Percentiles rank a stretch among this genome's conserved stretches.
Evolutionary conservation across 2,888 invertebrate species (phyloP).

Genomic region (Ischnura elegans): DNA sequence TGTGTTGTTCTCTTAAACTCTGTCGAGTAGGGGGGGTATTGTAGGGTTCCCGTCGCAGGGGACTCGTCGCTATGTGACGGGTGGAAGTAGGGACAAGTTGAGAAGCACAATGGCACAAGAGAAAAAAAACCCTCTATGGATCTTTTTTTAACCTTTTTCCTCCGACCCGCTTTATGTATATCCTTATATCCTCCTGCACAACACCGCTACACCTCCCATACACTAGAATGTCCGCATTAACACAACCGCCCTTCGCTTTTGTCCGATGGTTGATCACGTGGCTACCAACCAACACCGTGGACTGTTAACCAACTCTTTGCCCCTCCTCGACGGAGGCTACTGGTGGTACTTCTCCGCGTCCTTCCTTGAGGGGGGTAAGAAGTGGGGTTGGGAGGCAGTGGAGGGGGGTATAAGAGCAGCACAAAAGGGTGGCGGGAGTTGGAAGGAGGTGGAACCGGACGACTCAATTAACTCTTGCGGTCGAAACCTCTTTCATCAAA

Average conservation of each 20-base stretch:
- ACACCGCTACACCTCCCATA: neutral
- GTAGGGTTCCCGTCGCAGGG: neutral
- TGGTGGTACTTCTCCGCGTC: neutral
- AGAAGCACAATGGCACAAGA: neutral
- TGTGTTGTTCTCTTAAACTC: neutral
- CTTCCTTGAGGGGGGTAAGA: neutral
- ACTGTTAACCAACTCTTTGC: neutral
- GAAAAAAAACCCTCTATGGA: neutral
- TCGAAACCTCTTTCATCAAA: constrained; percentile 14
- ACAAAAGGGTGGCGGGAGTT: neutral
- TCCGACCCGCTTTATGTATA: neutral
- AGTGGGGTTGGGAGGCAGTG: too few species aligned
- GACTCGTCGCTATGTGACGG: neutral
- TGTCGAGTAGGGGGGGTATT: constrained; percentile 7
- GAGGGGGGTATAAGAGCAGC: constrained; percentile 16
- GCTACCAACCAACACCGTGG: neutral
- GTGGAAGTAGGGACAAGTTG: neutral
- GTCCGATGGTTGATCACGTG: neutral
- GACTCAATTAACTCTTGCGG: constrained; percentile 35
- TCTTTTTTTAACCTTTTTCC: too few species aligned
- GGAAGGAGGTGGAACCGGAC: neutral
- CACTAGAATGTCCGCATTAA: neutral
- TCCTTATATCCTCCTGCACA: neutral
- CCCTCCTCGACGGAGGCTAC: neutral
- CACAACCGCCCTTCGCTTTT: neutral